Conservation (phyloP, 1,140 invertebrate genomes). For the Neodiprion virginianus region DNA sequence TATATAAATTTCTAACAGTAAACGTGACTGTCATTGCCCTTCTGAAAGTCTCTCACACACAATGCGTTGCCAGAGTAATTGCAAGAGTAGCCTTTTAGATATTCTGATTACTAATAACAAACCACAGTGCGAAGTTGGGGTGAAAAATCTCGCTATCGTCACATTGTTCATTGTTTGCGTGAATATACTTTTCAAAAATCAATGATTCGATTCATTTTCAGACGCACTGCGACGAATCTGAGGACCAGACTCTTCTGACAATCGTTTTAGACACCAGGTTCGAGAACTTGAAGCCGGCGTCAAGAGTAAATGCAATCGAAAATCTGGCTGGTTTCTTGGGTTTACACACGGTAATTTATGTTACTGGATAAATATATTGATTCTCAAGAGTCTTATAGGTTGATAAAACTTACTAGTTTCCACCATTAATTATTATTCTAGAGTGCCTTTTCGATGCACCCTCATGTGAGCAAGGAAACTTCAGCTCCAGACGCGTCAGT, state of each 20-base stretch:
- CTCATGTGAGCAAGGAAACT: constrained; percentile 44
- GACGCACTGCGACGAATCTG: constrained; percentile 54
- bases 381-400: neutral
- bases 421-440: constrained; percentile 34
- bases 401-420: constrained; percentile 8
- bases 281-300: constrained; percentile 58
- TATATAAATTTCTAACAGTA: too few relatives aligned
- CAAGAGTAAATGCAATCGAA: constrained; percentile 60
- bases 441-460: constrained; percentile 59
- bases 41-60: too few relatives aligned
- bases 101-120: too few relatives aligned
- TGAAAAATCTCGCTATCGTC: too few relatives aligned
- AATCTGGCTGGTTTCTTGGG: constrained; percentile 64
- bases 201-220: constrained; percentile 37
- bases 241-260: constrained; percentile 55
- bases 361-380: neutral
- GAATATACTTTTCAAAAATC: neutral
- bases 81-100: too few relatives aligned
- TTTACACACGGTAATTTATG: constrained; percentile 60
- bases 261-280: constrained; percentile 60
- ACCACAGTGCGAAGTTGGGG: too few relatives aligned
- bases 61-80: too few relatives aligned
- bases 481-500: constrained; percentile 55
- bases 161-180: neutral
- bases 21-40: too few relatives aligned